Evolutionary conservation across 1,140 invertebrate species (phyloP), one percentile per base, ranked within the genome.

Genomic region (Marisa cornuarietis): DNA sequence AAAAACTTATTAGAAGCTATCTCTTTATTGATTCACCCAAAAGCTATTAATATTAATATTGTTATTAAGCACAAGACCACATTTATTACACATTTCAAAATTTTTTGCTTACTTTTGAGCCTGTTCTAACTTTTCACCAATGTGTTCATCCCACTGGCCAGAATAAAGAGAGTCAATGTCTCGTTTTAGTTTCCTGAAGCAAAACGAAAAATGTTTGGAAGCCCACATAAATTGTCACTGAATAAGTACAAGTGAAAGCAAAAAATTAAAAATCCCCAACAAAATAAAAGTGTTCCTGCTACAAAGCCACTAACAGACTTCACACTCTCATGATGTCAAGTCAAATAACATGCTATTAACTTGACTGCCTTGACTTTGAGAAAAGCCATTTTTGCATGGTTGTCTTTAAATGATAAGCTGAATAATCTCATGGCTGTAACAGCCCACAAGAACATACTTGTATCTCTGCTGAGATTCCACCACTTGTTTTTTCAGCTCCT

Each of bases 401-500:
- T 42, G 31, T 6, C 31, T 42, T 2, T 42, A 42, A 42, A 42
- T 42, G 31, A 42, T 42, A 42, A 42, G 2, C 31, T 42, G 31
- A 42, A 42, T 42, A 42, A 42, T 42, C 31, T 42, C 2, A 42
- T 42, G 31, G 31, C 31, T 0, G 31, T 42, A 24, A 31, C 20
- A 78, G 20, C 49, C 51, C 49, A 4, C 22, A 11, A 49, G 68
- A 31, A 76, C 80, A 78, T 83, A 91, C 90, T 88, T 91, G 83
- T 96, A 96, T 79, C 94, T 93, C 24, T 94, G 93, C 81, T 94
- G 94, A 86, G 95, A 94, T 76, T 94, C 93, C 0, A 92, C 90
- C 58, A 96, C 90, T n/a, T 93, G 91, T 78, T 93, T 94, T 79
- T 94, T 94, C 49, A 97, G 92, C 88, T 97, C 96, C 10, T 93